A percentile compares a stretch with the other conserved stretches of the same genome.
phyloP scores from a whole-genome alignment of 1,140 invertebrate species.

The Anadara kagoshimensis region DNA sequence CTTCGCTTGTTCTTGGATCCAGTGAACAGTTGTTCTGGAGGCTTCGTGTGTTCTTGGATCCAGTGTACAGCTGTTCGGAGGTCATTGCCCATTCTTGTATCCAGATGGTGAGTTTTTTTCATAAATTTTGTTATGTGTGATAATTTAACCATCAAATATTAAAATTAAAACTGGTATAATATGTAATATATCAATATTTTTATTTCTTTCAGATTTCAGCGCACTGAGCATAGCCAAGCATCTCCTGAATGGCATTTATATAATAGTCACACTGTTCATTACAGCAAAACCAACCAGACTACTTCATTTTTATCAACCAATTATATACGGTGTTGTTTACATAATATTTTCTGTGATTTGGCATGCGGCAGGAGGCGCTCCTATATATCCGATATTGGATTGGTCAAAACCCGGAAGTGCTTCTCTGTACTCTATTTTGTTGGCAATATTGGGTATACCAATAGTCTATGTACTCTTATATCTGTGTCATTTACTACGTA shows the following conservation, averaged over 20 bases:
- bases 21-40: no score
- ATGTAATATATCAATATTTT: no score
- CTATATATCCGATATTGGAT: constrained; percentile 28
- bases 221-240: constrained; percentile 72
- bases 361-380: constrained; percentile 14
- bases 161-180: no score
- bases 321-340: constrained; percentile 10
- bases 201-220: constrained; percentile 21
- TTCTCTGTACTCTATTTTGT: not conserved
- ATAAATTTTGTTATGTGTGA: no score
- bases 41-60: no score
- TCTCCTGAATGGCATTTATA: constrained; percentile 82
- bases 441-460: constrained; percentile 1
- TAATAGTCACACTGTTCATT: constrained; percentile 75
- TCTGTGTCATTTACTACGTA: constrained; percentile 6
- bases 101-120: no score
- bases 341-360: constrained; percentile 21
- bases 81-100: no score
- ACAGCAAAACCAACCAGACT: constrained; percentile 28
- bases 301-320: constrained; percentile 16
- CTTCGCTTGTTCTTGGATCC: no score
- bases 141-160: no score
- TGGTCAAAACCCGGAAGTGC: constrained; percentile 21
- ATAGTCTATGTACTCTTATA: constrained; percentile 16
- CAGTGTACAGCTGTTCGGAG: no score